A percentile compares a stretch with the other conserved stretches of the same genome.
These are phyloP conservation scores for Drosophila dives DNA, from an alignment of 2,888 invertebrate species.

Conservation along the genomic window DNA sequence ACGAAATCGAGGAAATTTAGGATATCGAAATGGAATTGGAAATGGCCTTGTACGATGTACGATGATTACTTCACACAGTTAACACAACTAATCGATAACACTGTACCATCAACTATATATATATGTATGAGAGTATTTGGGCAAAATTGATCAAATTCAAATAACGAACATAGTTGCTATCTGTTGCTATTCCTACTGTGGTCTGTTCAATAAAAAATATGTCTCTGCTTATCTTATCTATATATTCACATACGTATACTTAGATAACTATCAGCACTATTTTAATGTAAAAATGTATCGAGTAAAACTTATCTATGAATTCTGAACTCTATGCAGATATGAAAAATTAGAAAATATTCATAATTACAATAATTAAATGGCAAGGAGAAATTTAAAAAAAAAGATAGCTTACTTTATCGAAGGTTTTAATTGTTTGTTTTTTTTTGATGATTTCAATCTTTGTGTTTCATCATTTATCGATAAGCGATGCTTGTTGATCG, in stretches of 20 bases:
- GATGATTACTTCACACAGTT: conserved; percentile 35
- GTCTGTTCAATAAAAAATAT: conserved; percentile 28
- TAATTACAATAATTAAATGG: neutral
- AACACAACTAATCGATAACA: conserved; percentile 48
- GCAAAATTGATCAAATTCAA: conserved; percentile 16
- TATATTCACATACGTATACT: neutral
- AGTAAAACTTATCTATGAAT: neutral
- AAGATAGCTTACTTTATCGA: neutral
- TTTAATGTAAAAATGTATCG: conserved; percentile 4
- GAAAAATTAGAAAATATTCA: neutral
- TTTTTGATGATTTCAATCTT: neutral
- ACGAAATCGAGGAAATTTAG: conserved; percentile 37
- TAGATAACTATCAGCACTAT: conserved; percentile 5
- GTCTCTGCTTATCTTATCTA: conserved; percentile 35
- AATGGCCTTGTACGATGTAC: conserved; percentile 23
- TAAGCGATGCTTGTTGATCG: neutral
- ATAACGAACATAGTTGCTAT: conserved; percentile 17
- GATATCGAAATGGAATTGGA: conserved; percentile 13
- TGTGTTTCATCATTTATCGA: neutral
- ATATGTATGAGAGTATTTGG: neutral
- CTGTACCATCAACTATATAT: conserved; percentile 33
- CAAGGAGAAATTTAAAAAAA: neutral
- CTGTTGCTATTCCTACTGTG: conserved; percentile 20
- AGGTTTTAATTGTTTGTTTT: neutral
- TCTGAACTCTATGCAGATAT: neutral